phyloP scores from a whole-genome alignment of 2,888 invertebrate genomes.

The Heterodera filipjevi region DNA sequence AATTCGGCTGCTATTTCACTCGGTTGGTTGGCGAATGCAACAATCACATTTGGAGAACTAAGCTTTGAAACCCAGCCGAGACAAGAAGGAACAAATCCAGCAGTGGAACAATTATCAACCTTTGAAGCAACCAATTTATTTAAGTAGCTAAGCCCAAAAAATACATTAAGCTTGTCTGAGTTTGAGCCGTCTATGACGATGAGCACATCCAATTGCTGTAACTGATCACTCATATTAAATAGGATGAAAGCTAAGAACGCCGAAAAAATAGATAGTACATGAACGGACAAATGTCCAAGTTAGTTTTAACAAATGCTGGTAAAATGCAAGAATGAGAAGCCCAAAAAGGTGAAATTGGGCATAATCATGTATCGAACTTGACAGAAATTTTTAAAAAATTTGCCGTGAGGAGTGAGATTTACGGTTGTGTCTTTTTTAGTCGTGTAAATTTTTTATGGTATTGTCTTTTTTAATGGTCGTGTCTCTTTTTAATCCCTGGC shows the following conservation, averaged over 20 bases:
- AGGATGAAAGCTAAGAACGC: not conserved
- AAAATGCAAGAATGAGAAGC: too few relatives aligned
- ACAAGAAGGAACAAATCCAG: slow-evolving; percentile 40
- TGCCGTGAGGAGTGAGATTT: too few relatives aligned
- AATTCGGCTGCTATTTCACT: slow-evolving; percentile 23
- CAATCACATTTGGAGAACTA: slow-evolving; percentile 41
- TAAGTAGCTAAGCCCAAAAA: not conserved
- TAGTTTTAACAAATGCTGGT: too few relatives aligned
- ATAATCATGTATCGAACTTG: too few relatives aligned
- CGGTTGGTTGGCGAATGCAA: slow-evolving; percentile 35
- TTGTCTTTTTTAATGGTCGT: too few relatives aligned
- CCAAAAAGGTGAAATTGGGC: too few relatives aligned
- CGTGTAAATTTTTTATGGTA: too few relatives aligned
- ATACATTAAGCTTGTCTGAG: slow-evolving; percentile 35
- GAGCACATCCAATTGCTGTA: slow-evolving; percentile 31
- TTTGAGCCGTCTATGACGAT: slow-evolving; percentile 34
- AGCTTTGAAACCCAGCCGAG: slow-evolving; percentile 43
- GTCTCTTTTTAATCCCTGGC: too few relatives aligned
- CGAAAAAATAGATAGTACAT: too few relatives aligned
- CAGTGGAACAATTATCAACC: slow-evolving; percentile 15
- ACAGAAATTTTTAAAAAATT: too few relatives aligned
- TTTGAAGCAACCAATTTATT: not conserved
- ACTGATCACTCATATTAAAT: not conserved
- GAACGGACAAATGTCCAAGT: too few relatives aligned
- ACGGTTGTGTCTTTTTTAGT: too few relatives aligned